phyloP scores from a whole-genome alignment of 2,888 invertebrate species.

The Leptarthrus brevirostris region DNA sequence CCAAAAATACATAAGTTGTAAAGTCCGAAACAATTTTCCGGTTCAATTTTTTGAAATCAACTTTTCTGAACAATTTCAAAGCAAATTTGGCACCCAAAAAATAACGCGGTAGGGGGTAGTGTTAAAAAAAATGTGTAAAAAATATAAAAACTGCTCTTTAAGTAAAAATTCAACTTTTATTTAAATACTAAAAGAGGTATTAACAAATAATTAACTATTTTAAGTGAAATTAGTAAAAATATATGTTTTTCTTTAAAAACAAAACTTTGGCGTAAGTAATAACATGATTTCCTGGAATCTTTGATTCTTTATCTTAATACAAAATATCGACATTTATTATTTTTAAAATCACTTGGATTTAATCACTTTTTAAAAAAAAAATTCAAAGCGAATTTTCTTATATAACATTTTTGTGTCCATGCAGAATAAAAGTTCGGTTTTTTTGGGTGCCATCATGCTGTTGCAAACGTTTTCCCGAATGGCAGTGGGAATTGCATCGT shows the following conservation, averaged over 20 bases:
- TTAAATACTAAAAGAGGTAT: conserved; percentile 16
- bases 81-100: conserved; percentile 43
- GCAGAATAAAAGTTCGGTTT: background rate
- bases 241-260: background rate
- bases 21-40: too few species aligned
- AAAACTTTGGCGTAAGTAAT: conserved; percentile 41
- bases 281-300: conserved; percentile 36
- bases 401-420: conserved; percentile 20
- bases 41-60: background rate
- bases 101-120: background rate
- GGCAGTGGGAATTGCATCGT: conserved; percentile 58
- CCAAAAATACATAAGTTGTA: too few species aligned
- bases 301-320: conserved; percentile 2
- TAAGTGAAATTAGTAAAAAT: conserved; percentile 33
- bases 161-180: conserved; percentile 32
- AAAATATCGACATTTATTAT: conserved; percentile 6
- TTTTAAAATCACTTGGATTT: background rate
- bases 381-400: background rate
- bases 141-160: too few species aligned
- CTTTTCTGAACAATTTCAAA: background rate
- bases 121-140: too few species aligned
- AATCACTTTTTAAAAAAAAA: background rate
- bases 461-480: conserved; percentile 61
- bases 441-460: conserved; percentile 55
- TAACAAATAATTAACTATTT: conserved; percentile 6